phyloP scores from a whole-genome alignment of 2,797 vertebrate genomes.

The Microchirus variegatus region DNA sequence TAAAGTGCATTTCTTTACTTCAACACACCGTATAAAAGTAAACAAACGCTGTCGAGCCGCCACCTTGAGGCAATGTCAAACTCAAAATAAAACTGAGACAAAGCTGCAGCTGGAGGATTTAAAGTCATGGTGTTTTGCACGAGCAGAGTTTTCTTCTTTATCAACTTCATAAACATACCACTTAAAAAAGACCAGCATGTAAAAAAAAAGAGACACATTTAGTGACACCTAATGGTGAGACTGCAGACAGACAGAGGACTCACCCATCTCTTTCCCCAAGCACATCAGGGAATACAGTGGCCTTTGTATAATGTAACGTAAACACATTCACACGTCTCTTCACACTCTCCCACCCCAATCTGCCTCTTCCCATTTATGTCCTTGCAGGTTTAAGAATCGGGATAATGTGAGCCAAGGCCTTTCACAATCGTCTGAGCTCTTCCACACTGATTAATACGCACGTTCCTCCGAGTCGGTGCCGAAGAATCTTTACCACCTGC shows the following conservation, averaged over 20 bases:
- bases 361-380: no score
- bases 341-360: no score
- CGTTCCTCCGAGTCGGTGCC: constrained; percentile 46
- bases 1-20: constrained; percentile 23
- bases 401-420: not conserved
- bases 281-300: no score
- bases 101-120: not conserved
- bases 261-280: no score
- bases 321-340: no score
- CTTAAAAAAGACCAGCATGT: not conserved
- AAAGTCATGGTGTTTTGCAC: no score
- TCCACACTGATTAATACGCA: constrained; percentile 48
- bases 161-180: no score
- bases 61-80: constrained; percentile 16
- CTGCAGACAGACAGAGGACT: no score
- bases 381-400: no score
- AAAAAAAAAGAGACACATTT: not conserved
- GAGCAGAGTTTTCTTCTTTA: no score
- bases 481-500: constrained; percentile 50
- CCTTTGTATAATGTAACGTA: no score
- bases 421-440: constrained; percentile 28
- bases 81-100: not conserved
- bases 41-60: constrained; percentile 13
- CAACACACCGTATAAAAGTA: constrained; percentile 11
- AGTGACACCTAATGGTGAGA: no score